Conservation (phyloP, 2,797 vertebrate genomes). For the Apogon hyalosoma region DNA sequence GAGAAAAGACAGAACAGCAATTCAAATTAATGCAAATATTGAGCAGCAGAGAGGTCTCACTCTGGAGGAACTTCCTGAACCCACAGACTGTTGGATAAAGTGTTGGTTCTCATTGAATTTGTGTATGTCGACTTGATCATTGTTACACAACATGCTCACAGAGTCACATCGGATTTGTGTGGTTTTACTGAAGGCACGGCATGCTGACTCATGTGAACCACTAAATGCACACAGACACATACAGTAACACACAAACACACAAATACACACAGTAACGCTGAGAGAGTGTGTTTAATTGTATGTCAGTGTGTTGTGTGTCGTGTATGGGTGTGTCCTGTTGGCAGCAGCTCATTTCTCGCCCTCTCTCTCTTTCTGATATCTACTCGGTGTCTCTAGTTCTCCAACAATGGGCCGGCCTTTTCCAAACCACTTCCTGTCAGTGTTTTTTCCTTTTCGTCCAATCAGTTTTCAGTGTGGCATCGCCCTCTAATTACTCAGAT, state of each 20-base stretch:
- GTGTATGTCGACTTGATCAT: not conserved
- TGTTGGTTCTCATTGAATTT: too few relatives aligned
- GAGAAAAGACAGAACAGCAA: too few relatives aligned
- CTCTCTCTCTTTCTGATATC: constrained; percentile 8
- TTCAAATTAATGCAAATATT: constrained; percentile 12
- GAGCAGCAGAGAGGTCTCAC: constrained; percentile 14
- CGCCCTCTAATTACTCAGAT: constrained; percentile 26
- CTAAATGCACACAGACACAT: too few relatives aligned
- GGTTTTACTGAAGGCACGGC: constrained; percentile 28
- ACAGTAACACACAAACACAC: too few relatives aligned
- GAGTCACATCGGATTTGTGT: not conserved
- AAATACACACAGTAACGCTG: not conserved
- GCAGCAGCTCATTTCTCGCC: not conserved
- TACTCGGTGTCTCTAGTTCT: not conserved
- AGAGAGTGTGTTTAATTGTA: not conserved
- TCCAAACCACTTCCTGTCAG: constrained; percentile 41
- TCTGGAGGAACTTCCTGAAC: constrained; percentile 11
- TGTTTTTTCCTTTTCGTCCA: constrained; percentile 32
- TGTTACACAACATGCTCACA: constrained; percentile 19
- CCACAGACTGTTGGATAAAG: not conserved
- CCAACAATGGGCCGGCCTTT: constrained; percentile 47
- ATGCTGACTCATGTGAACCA: constrained; percentile 39
- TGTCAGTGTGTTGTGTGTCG: constrained; percentile 3
- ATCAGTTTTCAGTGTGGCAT: constrained; percentile 21
- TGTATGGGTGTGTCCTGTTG: constrained; percentile 41